phyloP scores from a whole-genome alignment of 1,140 invertebrate species.

The Drosophila willistoni region DNA sequence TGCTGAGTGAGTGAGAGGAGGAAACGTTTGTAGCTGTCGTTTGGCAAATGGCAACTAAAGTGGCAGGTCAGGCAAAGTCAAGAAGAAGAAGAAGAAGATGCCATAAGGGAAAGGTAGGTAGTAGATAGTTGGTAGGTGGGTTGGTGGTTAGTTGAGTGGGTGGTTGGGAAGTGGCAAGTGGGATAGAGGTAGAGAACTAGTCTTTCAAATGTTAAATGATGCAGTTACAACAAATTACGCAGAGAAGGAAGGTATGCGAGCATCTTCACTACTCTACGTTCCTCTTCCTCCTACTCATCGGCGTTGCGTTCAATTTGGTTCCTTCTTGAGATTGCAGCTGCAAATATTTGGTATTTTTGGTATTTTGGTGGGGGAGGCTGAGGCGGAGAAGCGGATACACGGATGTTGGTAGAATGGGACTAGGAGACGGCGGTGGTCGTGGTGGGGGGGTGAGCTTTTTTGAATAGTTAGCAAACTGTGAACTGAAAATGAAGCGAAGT shows the following conservation, averaged over 20 bases:
- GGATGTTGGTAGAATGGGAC: not conserved
- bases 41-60: slow-evolving; percentile 61
- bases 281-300: not conserved
- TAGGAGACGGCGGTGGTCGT: slow-evolving; percentile 41
- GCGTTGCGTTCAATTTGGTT: not conserved
- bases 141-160: no score
- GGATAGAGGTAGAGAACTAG: slow-evolving; percentile 22
- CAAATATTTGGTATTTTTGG: slow-evolving; percentile 25
- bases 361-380: not conserved
- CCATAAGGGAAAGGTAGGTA: not conserved
- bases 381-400: no score
- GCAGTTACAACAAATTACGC: slow-evolving; percentile 75
- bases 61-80: slow-evolving; percentile 40
- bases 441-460: slow-evolving; percentile 41
- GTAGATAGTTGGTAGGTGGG: not conserved
- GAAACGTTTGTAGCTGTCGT: slow-evolving; percentile 33
- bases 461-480: slow-evolving; percentile 62
- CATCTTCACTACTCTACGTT: not conserved
- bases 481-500: slow-evolving; percentile 57
- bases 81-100: slow-evolving; percentile 3
- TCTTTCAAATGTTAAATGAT: slow-evolving; percentile 77
- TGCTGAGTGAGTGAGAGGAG: not conserved
- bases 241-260: slow-evolving; percentile 40
- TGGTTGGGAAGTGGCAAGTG: no score
- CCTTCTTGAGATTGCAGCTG: slow-evolving; percentile 49